Conservation (phyloP, 2,888 invertebrate species). For the Acronicta psi region DNA sequence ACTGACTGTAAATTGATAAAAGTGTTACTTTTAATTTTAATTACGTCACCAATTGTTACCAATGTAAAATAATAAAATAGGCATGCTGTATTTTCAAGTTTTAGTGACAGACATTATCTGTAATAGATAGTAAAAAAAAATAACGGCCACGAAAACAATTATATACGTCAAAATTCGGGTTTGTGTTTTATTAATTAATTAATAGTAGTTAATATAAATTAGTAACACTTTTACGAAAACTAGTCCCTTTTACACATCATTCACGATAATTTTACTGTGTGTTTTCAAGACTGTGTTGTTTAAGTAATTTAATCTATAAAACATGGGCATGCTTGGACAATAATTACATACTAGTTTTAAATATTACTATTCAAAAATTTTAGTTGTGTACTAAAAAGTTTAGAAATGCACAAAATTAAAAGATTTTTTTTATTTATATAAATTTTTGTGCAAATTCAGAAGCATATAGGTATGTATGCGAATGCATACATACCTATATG, state of each 20-base stretch:
- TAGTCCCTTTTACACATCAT: constrained; percentile 27
- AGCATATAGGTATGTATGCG: no score
- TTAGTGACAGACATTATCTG: no score
- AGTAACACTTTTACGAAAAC: constrained; percentile 47
- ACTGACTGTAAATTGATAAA: constrained; percentile 23
- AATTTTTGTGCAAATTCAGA: constrained; percentile 32
- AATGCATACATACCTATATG: not conserved
- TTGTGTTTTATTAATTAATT: no score
- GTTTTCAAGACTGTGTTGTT: constrained; percentile 72
- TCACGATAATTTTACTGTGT: constrained; percentile 57
- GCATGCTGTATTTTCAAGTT: not conserved
- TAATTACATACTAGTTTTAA: not conserved
- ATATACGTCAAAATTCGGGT: no score
- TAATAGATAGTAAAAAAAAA: no score
- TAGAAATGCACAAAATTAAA: constrained; percentile 29
- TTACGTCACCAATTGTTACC: not conserved
- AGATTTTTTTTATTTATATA: no score
- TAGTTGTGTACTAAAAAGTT: constrained; percentile 8
- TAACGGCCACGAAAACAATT: no score
- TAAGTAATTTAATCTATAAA: constrained; percentile 55
- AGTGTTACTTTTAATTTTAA: constrained; percentile 37
- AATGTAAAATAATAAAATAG: no score
- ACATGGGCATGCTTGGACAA: constrained; percentile 50
- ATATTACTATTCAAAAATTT: not conserved
- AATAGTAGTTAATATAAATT: not conserved